Conservation (phyloP, 2,888 invertebrate species). For the Belgica antarctica region DNA sequence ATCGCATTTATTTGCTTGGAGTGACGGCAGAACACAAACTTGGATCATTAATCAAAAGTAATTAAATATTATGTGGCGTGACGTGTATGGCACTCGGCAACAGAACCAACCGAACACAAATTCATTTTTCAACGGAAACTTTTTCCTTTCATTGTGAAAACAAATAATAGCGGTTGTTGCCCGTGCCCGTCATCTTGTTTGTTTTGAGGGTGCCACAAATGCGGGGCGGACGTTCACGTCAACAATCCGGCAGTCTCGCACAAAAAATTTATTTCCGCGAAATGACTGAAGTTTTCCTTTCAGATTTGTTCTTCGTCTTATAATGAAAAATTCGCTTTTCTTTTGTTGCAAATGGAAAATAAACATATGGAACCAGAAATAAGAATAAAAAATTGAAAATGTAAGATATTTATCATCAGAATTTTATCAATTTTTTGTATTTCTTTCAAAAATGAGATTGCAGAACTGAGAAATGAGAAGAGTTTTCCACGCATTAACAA, state of each 20-base stretch:
- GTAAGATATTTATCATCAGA: conserved; percentile 33
- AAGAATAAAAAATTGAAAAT: not conserved
- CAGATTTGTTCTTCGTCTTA: not conserved
- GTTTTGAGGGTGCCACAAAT: too few relatives aligned
- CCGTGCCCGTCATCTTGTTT: conserved; percentile 22
- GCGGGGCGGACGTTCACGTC: too few relatives aligned
- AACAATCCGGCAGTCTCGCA: too few relatives aligned
- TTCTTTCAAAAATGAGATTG: not conserved
- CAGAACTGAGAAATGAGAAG: not conserved
- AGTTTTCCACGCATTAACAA: conserved; percentile 23
- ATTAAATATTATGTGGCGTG: conserved; percentile 41
- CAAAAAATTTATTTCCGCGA: too few relatives aligned
- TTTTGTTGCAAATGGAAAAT: conserved; percentile 6
- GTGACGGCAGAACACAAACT: not conserved
- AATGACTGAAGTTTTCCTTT: conserved; percentile 25
- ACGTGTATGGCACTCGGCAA: conserved; percentile 43
- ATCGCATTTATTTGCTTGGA: conserved; percentile 23
- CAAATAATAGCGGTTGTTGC: conserved; percentile 34
- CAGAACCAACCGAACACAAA: conserved; percentile 35
- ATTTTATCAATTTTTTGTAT: conserved; percentile 31
- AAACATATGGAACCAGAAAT: conserved; percentile 10
- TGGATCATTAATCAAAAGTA: conserved; percentile 43
- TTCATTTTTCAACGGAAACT: conserved; percentile 40
- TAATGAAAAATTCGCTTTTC: conserved; percentile 11
- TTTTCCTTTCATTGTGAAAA: conserved; percentile 24